These are phyloP conservation scores for Tupiocoris notatus DNA, from an alignment of 2,888 invertebrate genomes.

Conservation along the genomic window DNA sequence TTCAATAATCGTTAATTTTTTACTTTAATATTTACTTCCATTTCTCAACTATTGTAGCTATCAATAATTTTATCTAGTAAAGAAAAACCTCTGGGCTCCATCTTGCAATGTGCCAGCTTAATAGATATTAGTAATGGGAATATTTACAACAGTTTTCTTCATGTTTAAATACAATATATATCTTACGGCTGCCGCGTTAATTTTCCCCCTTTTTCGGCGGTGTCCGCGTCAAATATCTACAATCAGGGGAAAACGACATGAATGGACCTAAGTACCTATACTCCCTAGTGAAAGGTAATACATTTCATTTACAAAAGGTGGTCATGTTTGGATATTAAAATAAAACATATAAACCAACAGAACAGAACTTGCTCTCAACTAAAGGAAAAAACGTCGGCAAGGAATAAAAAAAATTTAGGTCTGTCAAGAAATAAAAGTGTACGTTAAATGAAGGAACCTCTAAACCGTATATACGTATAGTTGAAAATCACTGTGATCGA, in stretches of 20 bases:
- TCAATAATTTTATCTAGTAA: slow-evolving; percentile 46
- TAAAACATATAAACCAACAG: background rate
- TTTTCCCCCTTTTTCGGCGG: slow-evolving; percentile 31
- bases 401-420: background rate
- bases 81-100: slow-evolving; percentile 48
- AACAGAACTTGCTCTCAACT: background rate
- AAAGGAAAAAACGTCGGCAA: background rate
- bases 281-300: slow-evolving; percentile 19
- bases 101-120: slow-evolving; percentile 44
- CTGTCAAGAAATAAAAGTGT: background rate
- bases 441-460: background rate
- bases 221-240: slow-evolving; percentile 43
- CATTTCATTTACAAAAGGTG: slow-evolving; percentile 42
- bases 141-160: slow-evolving; percentile 44
- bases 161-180: slow-evolving; percentile 46
- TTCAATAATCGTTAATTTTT: slow-evolving; percentile 48
- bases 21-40: slow-evolving; percentile 45
- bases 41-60: slow-evolving; percentile 49
- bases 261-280: slow-evolving; percentile 29
- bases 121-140: slow-evolving; percentile 34
- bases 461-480: background rate
- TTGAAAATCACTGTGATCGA: background rate
- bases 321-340: slow-evolving; percentile 36
- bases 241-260: slow-evolving; percentile 37
- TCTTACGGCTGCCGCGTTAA: slow-evolving; percentile 31